phyloP scores from a whole-genome alignment of 2,888 invertebrate genomes.

The Lasioglossum malachurum region DNA sequence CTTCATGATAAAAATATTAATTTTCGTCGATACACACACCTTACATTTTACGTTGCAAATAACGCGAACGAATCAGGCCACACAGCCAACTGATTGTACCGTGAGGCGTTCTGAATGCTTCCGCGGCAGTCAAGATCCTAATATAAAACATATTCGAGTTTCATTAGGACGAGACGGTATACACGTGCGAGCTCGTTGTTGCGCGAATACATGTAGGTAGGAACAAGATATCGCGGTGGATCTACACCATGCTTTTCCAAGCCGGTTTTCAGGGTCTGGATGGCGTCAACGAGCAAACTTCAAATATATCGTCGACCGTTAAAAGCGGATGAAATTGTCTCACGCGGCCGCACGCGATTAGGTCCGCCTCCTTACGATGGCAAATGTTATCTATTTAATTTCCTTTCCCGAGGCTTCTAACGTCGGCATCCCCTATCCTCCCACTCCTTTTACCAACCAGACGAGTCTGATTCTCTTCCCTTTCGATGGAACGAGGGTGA shows the following conservation, averaged over 20 bases:
- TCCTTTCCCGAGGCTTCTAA: slow-evolving; percentile 67
- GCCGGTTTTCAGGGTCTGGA: slow-evolving; percentile 34
- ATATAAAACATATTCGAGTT: background rate
- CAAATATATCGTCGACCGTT: slow-evolving; percentile 72
- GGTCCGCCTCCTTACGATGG: slow-evolving; percentile 61
- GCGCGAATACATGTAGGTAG: slow-evolving; percentile 49
- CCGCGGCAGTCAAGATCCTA: background rate
- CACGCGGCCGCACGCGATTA: slow-evolving; percentile 72
- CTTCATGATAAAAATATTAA: background rate
- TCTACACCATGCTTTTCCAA: slow-evolving; percentile 57
- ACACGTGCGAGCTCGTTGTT: slow-evolving; percentile 49
- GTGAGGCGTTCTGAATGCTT: background rate
- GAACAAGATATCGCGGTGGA: slow-evolving; percentile 59
- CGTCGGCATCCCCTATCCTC: slow-evolving; percentile 19
- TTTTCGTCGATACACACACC: background rate
- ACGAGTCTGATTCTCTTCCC: slow-evolving; percentile 22
- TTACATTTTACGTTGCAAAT: background rate
- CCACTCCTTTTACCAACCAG: slow-evolving; percentile 10
- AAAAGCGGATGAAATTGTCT: slow-evolving; percentile 75
- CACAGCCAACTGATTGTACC: background rate
- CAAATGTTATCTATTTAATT: slow-evolving; percentile 78
- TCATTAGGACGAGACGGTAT: slow-evolving; percentile 31
- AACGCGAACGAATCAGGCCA: background rate
- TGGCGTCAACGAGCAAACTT: slow-evolving; percentile 69
- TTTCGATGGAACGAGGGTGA: slow-evolving; percentile 25